Evolutionary conservation across 2,797 vertebrate genomes (phyloP).

Genomic region (Sebastiscus tertius): DNA sequence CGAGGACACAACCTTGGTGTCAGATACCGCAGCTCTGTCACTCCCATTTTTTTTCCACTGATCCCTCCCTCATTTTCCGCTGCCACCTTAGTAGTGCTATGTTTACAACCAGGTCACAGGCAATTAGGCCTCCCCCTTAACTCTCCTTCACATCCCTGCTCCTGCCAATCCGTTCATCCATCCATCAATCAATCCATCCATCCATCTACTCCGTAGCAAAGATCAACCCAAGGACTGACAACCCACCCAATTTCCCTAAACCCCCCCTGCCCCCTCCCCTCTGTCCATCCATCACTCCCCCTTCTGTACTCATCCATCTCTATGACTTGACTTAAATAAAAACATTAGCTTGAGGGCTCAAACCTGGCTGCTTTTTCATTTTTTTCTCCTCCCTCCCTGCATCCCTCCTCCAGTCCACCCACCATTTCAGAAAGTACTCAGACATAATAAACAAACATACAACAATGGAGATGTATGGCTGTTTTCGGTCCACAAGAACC

Average conservation of each 20-base stretch:
- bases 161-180: slow-evolving; percentile 23
- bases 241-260: slow-evolving; percentile 32
- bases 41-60: slow-evolving; percentile 21
- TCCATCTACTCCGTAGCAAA: slow-evolving; percentile 12
- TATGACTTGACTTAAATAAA: slow-evolving; percentile 38
- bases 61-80: slow-evolving; percentile 37
- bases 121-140: slow-evolving; percentile 56
- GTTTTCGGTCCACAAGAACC: background rate
- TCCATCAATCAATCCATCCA: slow-evolving; percentile 44
- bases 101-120: slow-evolving; percentile 64
- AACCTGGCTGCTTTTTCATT: background rate
- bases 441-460: background rate
- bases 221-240: slow-evolving; percentile 58
- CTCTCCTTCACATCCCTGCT: slow-evolving; percentile 41
- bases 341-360: slow-evolving; percentile 34
- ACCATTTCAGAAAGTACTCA: slow-evolving; percentile 14
- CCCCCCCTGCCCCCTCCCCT: background rate
- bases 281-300: slow-evolving; percentile 40
- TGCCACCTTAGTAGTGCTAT: slow-evolving; percentile 26
- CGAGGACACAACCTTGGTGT: slow-evolving; percentile 61
- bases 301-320: slow-evolving; percentile 20
- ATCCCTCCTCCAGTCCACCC: background rate
- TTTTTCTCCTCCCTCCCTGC: background rate
- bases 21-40: slow-evolving; percentile 22
- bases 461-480: background rate